phyloP scores from a whole-genome alignment of 2,888 invertebrate genomes.

The Andrena chrysosceles region DNA sequence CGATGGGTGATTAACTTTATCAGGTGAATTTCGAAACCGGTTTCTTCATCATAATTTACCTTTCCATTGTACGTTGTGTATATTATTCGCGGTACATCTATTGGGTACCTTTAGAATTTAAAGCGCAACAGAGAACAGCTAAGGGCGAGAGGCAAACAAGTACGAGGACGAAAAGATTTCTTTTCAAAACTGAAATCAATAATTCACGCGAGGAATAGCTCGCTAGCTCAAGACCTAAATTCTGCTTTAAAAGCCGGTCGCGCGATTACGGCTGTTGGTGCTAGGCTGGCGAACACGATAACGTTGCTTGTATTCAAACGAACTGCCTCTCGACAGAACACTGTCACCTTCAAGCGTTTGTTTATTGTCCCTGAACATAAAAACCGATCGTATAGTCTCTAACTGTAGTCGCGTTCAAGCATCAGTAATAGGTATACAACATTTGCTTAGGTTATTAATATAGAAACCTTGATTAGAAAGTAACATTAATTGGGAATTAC shows the following conservation, averaged over 20 bases:
- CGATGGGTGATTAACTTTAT: not conserved
- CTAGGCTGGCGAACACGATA: slow-evolving; percentile 28
- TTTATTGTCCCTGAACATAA: slow-evolving; percentile 15
- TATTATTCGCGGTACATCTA: not conserved
- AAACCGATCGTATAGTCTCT: not conserved
- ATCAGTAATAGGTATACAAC: not conserved
- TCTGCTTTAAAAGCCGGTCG: slow-evolving; percentile 51
- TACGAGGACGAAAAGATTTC: slow-evolving; percentile 30
- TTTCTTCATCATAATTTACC: not conserved
- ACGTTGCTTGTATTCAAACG: slow-evolving; percentile 29
- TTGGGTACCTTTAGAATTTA: not conserved
- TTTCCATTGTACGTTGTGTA: not conserved
- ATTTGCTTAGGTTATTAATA: not conserved
- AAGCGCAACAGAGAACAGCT: not conserved
- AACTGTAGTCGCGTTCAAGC: not conserved
- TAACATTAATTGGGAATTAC: not conserved
- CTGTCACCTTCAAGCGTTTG: slow-evolving; percentile 8
- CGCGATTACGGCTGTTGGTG: slow-evolving; percentile 13
- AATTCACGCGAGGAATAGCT: slow-evolving; percentile 44
- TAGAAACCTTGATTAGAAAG: slow-evolving; percentile 8
- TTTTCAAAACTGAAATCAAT: slow-evolving; percentile 76
- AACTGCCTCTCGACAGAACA: slow-evolving; percentile 13
- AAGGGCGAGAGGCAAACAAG: not conserved
- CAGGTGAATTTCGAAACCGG: not conserved
- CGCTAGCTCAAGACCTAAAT: slow-evolving; percentile 61